Evolutionary conservation across 2,888 invertebrate species (phyloP).

Genomic region (Platycheirus albimanus): DNA sequence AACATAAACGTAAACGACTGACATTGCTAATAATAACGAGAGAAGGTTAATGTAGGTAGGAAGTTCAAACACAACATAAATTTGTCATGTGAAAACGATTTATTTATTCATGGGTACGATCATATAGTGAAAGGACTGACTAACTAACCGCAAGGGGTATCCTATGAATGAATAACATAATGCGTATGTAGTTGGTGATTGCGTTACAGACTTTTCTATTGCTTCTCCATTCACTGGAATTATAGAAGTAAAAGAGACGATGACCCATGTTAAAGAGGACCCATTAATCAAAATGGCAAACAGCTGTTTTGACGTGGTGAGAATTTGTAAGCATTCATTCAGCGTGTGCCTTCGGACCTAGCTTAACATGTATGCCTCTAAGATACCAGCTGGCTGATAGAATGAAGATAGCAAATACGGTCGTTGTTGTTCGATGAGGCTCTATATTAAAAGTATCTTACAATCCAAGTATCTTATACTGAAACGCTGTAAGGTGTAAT

Average conservation of each 20-base stretch:
- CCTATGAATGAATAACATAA: background rate
- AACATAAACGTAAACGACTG: constrained; percentile 40
- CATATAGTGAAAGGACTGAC: too few relatives aligned
- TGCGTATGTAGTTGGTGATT: background rate
- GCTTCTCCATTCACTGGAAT: background rate
- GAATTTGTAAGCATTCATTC: constrained; percentile 3
- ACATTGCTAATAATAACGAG: constrained; percentile 15
- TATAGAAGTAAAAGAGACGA: background rate
- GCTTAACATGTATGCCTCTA: background rate
- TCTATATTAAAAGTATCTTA: background rate
- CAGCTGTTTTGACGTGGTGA: constrained; percentile 22
- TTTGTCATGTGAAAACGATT: background rate
- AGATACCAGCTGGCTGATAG: background rate
- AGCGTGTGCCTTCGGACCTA: background rate
- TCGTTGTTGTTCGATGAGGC: background rate
- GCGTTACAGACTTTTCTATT: too few relatives aligned
- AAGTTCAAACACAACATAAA: constrained; percentile 45
- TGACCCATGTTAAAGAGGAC: constrained; percentile 1
- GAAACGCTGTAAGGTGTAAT: background rate
- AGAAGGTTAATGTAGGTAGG: constrained; percentile 8
- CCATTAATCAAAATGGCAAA: constrained; percentile 10
- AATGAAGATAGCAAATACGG: constrained; percentile 4
- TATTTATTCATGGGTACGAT: background rate
- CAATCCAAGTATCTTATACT: background rate
- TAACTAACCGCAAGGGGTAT: constrained; percentile 10